Percentiles rank a stretch among this genome's conserved stretches.
Evolutionary conservation across 2,888 invertebrate genomes (phyloP).

Genomic region (Ectobius pallidus): DNA sequence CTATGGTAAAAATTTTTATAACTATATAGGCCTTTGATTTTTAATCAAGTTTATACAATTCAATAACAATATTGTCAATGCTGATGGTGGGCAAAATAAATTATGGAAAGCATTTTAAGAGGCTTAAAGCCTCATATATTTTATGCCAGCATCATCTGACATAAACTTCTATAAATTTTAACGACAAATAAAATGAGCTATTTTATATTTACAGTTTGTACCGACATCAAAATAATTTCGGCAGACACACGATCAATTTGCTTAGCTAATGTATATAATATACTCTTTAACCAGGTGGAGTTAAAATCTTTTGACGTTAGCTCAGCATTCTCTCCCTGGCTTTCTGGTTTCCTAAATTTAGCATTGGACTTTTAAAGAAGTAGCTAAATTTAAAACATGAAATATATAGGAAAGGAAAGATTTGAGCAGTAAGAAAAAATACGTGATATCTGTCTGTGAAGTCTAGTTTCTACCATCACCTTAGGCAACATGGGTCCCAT

Average conservation of each 20-base stretch:
- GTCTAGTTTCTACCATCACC: constrained; percentile 16
- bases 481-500: constrained; percentile 15
- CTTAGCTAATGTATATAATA: constrained; percentile 25
- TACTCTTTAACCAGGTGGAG: constrained; percentile 17
- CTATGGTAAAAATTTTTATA: constrained; percentile 40
- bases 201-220: constrained; percentile 36
- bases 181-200: constrained; percentile 28
- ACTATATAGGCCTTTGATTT: constrained; percentile 41
- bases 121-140: not conserved
- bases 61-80: constrained; percentile 44
- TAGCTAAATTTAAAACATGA: constrained; percentile 35
- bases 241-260: constrained; percentile 26
- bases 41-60: constrained; percentile 40
- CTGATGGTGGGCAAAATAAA: constrained; percentile 40
- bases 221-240: constrained; percentile 32
- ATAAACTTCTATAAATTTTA: constrained; percentile 13
- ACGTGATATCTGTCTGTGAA: constrained; percentile 33
- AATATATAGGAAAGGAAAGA: constrained; percentile 33
- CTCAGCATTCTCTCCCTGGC: not conserved
- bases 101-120: constrained; percentile 34
- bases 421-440: constrained; percentile 38
- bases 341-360: constrained; percentile 20
- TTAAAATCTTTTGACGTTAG: not conserved
- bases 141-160: constrained; percentile 20
- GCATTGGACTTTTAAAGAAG: constrained; percentile 19